These are phyloP conservation scores for Hartigia nigra DNA, from an alignment of 2,888 invertebrate genomes.

Conservation along the genomic window DNA sequence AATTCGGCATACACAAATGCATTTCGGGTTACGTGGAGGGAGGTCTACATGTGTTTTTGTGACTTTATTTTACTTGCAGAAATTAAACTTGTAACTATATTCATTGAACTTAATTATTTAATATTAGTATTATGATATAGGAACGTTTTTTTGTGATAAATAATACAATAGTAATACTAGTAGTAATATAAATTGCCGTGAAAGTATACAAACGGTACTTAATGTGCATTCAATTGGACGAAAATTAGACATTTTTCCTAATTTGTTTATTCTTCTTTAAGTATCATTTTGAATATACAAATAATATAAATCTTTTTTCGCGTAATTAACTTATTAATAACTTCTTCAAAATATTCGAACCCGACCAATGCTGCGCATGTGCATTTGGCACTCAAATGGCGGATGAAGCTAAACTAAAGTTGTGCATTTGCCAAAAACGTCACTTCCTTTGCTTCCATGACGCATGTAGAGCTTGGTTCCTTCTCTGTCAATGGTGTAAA, in stretches of 20 bases:
- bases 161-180: background rate
- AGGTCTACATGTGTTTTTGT: too few relatives aligned
- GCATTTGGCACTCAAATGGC: background rate
- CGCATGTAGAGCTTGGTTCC: background rate
- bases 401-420: background rate
- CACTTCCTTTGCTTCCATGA: slow-evolving; percentile 4
- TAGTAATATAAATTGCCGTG: background rate
- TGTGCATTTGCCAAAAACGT: background rate
- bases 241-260: background rate
- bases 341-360: background rate
- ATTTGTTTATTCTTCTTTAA: background rate
- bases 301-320: background rate
- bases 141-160: background rate
- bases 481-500: background rate
- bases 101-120: background rate
- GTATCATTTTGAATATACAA: background rate
- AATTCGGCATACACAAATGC: background rate
- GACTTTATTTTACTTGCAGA: too few relatives aligned
- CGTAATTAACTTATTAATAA: background rate
- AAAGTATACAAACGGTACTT: background rate
- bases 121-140: background rate
- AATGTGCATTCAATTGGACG: background rate
- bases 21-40: too few relatives aligned
- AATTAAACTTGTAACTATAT: background rate
- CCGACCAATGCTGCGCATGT: background rate